These are phyloP conservation scores for Lagria hirta DNA, from an alignment of 2,888 invertebrate genomes.

Conservation along the genomic window DNA sequence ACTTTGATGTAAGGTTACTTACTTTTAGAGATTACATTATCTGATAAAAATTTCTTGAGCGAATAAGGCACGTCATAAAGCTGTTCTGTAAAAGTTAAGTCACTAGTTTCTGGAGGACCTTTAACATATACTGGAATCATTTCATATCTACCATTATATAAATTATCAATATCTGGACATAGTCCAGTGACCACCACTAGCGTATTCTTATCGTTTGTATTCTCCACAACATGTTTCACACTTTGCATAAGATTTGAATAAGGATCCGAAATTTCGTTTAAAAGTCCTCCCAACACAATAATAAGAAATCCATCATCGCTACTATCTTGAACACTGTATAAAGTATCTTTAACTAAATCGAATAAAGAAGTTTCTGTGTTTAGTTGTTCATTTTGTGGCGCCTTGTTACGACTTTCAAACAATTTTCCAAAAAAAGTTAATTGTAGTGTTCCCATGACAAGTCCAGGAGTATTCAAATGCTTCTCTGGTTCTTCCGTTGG, in stretches of 20 bases:
- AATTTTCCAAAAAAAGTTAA: conserved; percentile 41
- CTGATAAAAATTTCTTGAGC: conserved; percentile 32
- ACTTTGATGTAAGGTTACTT: too few relatives aligned
- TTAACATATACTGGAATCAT: conserved; percentile 36
- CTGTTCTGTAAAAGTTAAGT: conserved; percentile 29
- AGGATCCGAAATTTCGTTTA: conserved; percentile 36
- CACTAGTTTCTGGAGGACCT: conserved; percentile 34
- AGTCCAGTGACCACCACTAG: conserved; percentile 41
- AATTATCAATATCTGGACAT: conserved; percentile 32
- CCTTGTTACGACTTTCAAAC: conserved; percentile 23
- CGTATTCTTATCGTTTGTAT: conserved; percentile 39
- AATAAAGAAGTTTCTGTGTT: conserved; percentile 37
- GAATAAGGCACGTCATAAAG: conserved; percentile 41
- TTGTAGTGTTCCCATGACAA: conserved; percentile 36
- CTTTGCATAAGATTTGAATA: conserved; percentile 43
- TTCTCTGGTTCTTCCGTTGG: conserved; percentile 3
- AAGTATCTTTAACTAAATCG: conserved; percentile 37
- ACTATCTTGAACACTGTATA: conserved; percentile 33
- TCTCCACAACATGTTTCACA: conserved; percentile 43
- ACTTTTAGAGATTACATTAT: too few relatives aligned
- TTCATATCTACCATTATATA: conserved; percentile 2
- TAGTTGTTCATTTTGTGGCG: conserved; percentile 9
- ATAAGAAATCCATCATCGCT: conserved; percentile 39
- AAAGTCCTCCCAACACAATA: conserved; percentile 41
- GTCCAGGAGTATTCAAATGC: conserved; percentile 37